phyloP scores from a whole-genome alignment of 2,888 invertebrate species.

The Lydus trimaculatus region DNA sequence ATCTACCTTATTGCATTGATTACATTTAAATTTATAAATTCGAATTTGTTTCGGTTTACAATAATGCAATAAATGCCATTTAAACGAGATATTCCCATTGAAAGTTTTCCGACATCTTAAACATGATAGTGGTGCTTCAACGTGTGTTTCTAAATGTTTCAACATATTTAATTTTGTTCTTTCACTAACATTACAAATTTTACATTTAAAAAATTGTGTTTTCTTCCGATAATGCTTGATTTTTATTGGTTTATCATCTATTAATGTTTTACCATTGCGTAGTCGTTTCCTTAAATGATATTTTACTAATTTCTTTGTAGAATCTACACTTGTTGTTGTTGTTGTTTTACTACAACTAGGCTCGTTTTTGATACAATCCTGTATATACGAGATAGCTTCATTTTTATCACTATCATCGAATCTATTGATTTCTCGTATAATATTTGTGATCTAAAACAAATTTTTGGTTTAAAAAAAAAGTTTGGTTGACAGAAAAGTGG shows the following conservation, averaged over 20 bases:
- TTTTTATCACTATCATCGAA: conserved; percentile 37
- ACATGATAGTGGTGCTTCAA: conserved; percentile 40
- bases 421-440: conserved; percentile 36
- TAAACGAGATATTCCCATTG: conserved; percentile 34
- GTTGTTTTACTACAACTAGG: not conserved
- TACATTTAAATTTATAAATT: conserved; percentile 29
- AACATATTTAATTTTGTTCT: conserved; percentile 37
- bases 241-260: conserved; percentile 5
- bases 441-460: conserved; percentile 34
- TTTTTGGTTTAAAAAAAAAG: not conserved
- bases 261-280: not conserved
- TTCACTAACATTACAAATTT: conserved; percentile 31
- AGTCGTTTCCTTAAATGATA: not conserved
- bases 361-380: conserved; percentile 27
- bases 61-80: conserved; percentile 36
- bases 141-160: conserved; percentile 41
- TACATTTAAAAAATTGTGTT: conserved; percentile 32
- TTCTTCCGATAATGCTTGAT: conserved; percentile 12
- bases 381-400: conserved; percentile 39
- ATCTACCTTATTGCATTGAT: conserved; percentile 36
- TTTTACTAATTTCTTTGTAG: not conserved
- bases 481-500: not conserved
- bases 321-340: not conserved
- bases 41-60: conserved; percentile 19
- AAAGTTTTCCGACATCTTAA: conserved; percentile 36